A percentile compares a stretch with the other conserved stretches of the same genome.
Conservation (phyloP, 2,113 vertebrate genomes). For the Phalacrocorax brasilianus region DNA sequence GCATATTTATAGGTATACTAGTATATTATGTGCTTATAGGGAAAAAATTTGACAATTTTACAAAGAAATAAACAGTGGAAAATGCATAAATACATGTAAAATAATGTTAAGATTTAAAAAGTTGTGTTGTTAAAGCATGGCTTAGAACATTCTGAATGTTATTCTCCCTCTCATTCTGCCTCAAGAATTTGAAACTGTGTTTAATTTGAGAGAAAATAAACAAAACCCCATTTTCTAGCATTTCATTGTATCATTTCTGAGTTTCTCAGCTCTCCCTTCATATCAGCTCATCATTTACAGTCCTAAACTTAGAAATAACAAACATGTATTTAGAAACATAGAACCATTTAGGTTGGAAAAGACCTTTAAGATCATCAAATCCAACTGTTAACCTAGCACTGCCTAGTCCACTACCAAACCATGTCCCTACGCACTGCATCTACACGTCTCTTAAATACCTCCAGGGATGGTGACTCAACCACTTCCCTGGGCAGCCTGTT, state of each 20-base stretch:
- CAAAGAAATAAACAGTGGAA: not conserved
- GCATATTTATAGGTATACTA: not conserved
- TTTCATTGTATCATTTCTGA: not conserved
- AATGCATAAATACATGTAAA: not conserved
- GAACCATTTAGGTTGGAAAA: not conserved
- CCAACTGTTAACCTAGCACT: not conserved
- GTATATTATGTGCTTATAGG: no score
- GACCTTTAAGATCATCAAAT: not conserved
- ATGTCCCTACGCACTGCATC: not conserved
- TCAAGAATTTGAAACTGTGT: not conserved
- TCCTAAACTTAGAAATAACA: not conserved
- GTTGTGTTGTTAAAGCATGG: fast-evolving
- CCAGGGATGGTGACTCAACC: not conserved
- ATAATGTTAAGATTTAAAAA: not conserved
- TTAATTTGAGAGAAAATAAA: not conserved
- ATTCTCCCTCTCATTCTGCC: not conserved
- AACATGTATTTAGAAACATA: not conserved
- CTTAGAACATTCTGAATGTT: not conserved
- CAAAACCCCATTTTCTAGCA: not conserved
- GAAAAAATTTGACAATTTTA: not conserved
- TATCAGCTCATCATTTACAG: not conserved
- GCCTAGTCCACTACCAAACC: not conserved
- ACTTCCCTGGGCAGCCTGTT: not conserved
- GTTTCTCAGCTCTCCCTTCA: not conserved
- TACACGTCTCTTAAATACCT: not conserved